Percentiles rank a stretch among this genome's conserved stretches.
Evolutionary conservation across 2,113 vertebrate genomes (phyloP).

Genomic region (Leucosticte australis): DNA sequence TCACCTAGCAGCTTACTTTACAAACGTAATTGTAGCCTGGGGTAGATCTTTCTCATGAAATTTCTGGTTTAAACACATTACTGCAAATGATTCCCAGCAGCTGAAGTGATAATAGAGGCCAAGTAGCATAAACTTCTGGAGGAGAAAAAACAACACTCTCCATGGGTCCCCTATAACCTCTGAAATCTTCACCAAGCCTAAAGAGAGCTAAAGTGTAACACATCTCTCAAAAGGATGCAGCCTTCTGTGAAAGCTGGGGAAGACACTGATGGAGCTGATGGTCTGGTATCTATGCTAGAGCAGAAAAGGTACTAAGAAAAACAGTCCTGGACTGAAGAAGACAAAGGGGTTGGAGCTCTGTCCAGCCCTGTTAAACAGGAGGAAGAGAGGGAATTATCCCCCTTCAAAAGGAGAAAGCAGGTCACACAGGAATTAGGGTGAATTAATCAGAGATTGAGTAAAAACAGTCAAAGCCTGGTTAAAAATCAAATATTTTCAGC

Average conservation of each 20-base stretch:
- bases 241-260: background rate
- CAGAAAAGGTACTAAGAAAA: background rate
- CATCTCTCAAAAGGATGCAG: background rate
- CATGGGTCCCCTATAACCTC: background rate
- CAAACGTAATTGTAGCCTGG: background rate
- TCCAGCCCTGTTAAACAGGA: background rate
- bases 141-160: background rate
- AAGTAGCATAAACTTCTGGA: background rate
- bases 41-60: constrained; percentile 31
- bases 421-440: background rate
- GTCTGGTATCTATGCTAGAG: background rate
- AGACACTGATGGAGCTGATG: background rate
- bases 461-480: background rate
- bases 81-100: constrained; percentile 27
- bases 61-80: background rate
- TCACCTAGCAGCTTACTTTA: constrained; percentile 38
- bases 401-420: background rate
- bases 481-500: background rate
- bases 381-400: background rate
- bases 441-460: background rate
- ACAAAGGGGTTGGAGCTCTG: background rate
- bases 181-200: background rate
- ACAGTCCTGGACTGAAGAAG: background rate
- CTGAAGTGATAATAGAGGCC: background rate
- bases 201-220: background rate